phyloP scores from a whole-genome alignment of 2,888 invertebrate species.

The Cecidostiba fungosa region DNA sequence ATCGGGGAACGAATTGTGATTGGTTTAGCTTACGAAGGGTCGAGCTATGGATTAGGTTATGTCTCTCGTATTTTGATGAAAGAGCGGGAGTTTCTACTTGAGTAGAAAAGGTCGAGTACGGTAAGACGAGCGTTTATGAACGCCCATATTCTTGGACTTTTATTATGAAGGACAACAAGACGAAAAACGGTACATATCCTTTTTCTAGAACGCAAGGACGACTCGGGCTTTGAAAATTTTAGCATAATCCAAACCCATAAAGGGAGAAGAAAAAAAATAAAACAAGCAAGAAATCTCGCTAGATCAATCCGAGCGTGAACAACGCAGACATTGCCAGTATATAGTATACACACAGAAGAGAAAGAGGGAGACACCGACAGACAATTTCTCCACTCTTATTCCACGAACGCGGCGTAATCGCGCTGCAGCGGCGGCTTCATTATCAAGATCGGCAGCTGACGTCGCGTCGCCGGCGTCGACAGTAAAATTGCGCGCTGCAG shows the following conservation, averaged over 20 bases:
- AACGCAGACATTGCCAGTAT: not conserved
- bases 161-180: too few relatives aligned
- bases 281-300: not conserved
- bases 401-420: constrained; percentile 13
- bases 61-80: not conserved
- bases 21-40: not conserved
- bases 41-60: not conserved
- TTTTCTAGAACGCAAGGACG: not conserved
- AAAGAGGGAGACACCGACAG: not conserved
- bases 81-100: not conserved
- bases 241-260: too few relatives aligned
- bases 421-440: constrained; percentile 39
- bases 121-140: not conserved
- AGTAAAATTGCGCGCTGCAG: constrained; percentile 34
- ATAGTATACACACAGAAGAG: not conserved
- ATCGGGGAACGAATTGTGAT: not conserved
- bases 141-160: not conserved
- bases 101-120: not conserved
- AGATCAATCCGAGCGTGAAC: not conserved
- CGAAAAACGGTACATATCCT: too few relatives aligned
- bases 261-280: not conserved
- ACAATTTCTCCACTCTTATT: constrained; percentile 23
- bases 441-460: constrained; percentile 41
- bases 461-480: constrained; percentile 27
- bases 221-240: too few relatives aligned